Base-by-base conservation (phyloP, 2,113 vertebrate genomes). In the Macroglossus sobrinus region DNA sequence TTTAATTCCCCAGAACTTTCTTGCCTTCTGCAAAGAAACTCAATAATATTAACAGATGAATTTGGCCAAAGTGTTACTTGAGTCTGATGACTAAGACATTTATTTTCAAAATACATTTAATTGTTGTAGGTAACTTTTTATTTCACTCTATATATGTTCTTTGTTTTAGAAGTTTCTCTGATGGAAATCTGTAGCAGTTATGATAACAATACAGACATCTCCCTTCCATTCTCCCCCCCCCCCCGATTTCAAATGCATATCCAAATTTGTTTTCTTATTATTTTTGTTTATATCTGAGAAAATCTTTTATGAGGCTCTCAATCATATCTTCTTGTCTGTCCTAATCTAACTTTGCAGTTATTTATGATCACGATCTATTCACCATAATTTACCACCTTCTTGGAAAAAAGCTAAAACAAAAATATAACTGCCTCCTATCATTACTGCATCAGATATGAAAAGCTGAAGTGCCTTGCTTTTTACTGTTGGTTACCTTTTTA, bases 91-190 rank as follows among this genome's bases (percentile, higher is more conserved):
- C n/a, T 63, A 90, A 82, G 47, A 86, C 22, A n/a, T 91, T 93
- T 95, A 57, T 90, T 95, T 93, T 91, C 21, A 91, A 91, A 95
- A 66, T 93, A n/a, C 15, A 57, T 91, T 91, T n/a, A 76, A 84
- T 85, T 86, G 55, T 91, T 86, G 2, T 24, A 82, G 28, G 10
- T 86, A 86, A 82, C 40, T 86, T 84, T 53, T 57, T 45, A 78
- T 57, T 47, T 79, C 30, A 50, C 21, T 78, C 43, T 86, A 0
- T 76, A 35, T 91, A 19, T 91, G 53, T 69, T 93, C 8, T 24
- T 93, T 84, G 12, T 84, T 95, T 84, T 14, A 66, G 40, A 96
- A 85, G 47, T 89, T 88, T 89, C 57, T 95, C 35, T 84, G 35
- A 57, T 84, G 47, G 2, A 93, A 6, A 82, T 76, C 14, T 63